Percentiles rank a stretch among this genome's conserved stretches.
phyloP scores from a whole-genome alignment of 2,113 vertebrate genomes.

The Spizaetus ornatus region DNA sequence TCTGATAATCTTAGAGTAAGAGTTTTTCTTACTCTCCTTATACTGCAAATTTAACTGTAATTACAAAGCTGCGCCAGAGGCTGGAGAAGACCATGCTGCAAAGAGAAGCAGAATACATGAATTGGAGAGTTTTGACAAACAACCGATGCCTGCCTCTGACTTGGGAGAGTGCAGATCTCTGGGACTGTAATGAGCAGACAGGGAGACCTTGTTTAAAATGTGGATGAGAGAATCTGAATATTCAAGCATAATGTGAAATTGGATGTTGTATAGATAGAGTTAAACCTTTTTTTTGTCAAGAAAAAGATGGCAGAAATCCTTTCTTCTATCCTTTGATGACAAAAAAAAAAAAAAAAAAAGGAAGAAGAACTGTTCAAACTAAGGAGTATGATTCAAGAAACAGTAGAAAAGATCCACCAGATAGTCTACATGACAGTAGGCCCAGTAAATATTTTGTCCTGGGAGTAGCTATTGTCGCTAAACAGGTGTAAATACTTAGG shows the following conservation, averaged over 20 bases:
- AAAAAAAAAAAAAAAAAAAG: conserved; percentile 26
- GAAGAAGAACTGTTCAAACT: conserved; percentile 53
- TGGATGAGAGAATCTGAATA: conserved; percentile 69
- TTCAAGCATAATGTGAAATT: conserved; percentile 73
- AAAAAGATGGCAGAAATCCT: conserved; percentile 32
- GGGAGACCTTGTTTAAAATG: conserved; percentile 34
- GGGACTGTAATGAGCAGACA: conserved; percentile 66
- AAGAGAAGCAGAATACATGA: conserved; percentile 65
- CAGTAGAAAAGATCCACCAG: conserved; percentile 64
- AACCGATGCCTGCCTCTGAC: conserved; percentile 70
- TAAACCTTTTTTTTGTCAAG: conserved; percentile 60
- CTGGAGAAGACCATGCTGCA: conserved; percentile 68
- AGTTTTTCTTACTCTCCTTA: background rate
- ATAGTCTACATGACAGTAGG: background rate
- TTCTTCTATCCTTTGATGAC: conserved; percentile 61
- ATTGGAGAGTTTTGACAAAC: conserved; percentile 59
- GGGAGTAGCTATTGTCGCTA: background rate
- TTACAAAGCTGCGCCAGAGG: conserved; percentile 74
- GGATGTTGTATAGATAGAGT: conserved; percentile 62
- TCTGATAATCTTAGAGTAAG: background rate
- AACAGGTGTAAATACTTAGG: background rate
- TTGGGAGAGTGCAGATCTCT: conserved; percentile 70
- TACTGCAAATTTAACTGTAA: conserved; percentile 67
- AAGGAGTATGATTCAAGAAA: conserved; percentile 53
- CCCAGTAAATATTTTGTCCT: background rate